phyloP scores from a whole-genome alignment of 2,888 invertebrate genomes.

The Hyles lineata region DNA sequence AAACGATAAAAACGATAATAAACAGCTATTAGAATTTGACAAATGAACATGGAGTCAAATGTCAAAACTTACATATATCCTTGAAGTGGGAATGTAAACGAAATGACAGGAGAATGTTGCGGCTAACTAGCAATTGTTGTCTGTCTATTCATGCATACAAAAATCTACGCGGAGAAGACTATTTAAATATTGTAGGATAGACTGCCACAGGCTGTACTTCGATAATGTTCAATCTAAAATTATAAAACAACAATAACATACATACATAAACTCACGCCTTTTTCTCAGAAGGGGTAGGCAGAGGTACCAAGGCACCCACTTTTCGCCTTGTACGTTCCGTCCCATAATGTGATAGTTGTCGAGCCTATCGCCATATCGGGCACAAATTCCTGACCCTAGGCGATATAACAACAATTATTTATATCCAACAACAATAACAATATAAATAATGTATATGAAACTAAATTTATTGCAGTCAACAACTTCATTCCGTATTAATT shows the following conservation, averaged over 20 bases:
- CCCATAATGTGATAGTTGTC: too few relatives aligned
- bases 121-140: conserved; percentile 23
- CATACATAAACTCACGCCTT: too few relatives aligned
- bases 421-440: background rate
- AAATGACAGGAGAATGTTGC: conserved; percentile 21
- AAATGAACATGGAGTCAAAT: conserved; percentile 22
- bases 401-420: too few relatives aligned
- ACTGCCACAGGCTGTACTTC: too few relatives aligned
- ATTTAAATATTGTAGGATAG: background rate
- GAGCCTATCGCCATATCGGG: too few relatives aligned
- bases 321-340: too few relatives aligned
- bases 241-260: background rate
- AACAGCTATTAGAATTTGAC: conserved; percentile 9
- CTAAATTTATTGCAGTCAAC: too few relatives aligned
- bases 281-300: too few relatives aligned
- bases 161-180: background rate
- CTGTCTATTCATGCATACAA: conserved; percentile 11
- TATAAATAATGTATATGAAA: background rate
- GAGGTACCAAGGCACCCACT: too few relatives aligned
- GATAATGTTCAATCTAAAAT: background rate
- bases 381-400: too few relatives aligned
- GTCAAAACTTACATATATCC: conserved; percentile 22
- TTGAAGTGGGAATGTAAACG: conserved; percentile 13
- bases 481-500: too few relatives aligned
- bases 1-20: background rate